Base-by-base conservation (phyloP, 2,797 vertebrate species). In the Anguilla obscura region DNA sequence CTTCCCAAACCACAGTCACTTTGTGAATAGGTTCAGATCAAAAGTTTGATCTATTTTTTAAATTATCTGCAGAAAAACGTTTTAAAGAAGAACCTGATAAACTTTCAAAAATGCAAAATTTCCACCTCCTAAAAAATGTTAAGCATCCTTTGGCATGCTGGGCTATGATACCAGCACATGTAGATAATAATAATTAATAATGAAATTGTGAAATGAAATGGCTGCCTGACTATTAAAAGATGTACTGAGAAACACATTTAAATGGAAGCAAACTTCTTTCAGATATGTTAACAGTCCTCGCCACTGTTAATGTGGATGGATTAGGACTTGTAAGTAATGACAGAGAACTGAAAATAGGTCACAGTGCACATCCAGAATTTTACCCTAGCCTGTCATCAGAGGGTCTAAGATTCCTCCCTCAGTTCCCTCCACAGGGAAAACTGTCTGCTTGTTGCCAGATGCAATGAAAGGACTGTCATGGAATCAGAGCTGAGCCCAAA, bases 401-500 rank as follows among this genome's bases (percentile, higher is more conserved):
- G 33, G 63, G 84, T 87, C 86, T 89, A 84, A 89, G 86, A 89
- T 87, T 90, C 84, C 87, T 74, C 88, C 84, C 60, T 88, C 69
- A 88, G 63, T 48, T 85, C 86, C 86, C 83, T 88, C 86, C 40
- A 48, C 83, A 33, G 50, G 85, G 71, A 52, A 74, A 76, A 83
- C 52, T 45, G 83, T 84, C 90, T 91, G 85, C 88, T 48, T 90
- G 88, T 89, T 87, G 86, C 45, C 33, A 36, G 50, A 84, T 56
- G 48, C 63, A 89, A 63, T 74, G 85, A 74, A 88, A 89, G 88
- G 56, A 84, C 89, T 91, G 88, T 89, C 88, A 89, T 56, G 9
- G 27, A 86, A 71, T 74, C 54, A 88, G 80, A 88, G 74, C 8
- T 79, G 83, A 84, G 84, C 27, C 60, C 85, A 82, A 82, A 56